These are phyloP conservation scores for Kryphioiulus occultus DNA, from an alignment of 2,888 invertebrate species.

Conservation along the genomic window DNA sequence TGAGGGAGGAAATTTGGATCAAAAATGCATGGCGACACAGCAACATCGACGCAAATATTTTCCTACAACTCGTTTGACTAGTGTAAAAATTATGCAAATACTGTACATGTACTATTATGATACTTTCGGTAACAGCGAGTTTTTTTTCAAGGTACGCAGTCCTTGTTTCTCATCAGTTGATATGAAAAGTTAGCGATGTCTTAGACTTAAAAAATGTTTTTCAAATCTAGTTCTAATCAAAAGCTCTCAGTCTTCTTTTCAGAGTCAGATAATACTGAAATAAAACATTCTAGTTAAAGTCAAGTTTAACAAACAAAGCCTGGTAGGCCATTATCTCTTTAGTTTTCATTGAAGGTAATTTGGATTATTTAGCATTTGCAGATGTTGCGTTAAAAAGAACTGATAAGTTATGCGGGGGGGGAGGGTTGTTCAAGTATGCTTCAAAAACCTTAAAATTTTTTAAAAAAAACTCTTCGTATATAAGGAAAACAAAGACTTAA, in stretches of 20 bases:
- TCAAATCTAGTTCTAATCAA: not conserved
- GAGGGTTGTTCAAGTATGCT: not conserved
- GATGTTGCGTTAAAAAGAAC: no score
- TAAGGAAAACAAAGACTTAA: no score
- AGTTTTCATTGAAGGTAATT: not conserved
- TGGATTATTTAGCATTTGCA: not conserved
- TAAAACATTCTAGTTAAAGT: not conserved
- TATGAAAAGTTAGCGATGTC: not conserved
- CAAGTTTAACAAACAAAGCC: not conserved
- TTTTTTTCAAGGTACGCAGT: not conserved
- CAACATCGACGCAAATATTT: not conserved
- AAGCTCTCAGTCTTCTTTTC: not conserved
- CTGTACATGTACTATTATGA: no score
- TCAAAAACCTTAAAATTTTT: not conserved
- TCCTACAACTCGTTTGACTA: not conserved
- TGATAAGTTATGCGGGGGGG: not conserved
- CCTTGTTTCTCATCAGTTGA: not conserved
- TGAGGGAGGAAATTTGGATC: not conserved
- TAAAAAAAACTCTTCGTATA: no score
- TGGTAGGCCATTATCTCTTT: not conserved
- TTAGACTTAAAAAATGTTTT: not conserved
- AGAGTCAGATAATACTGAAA: not conserved
- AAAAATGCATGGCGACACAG: not conserved
- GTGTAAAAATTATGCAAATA: not conserved
- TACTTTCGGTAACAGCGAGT: not conserved